Conservation (phyloP, 2,888 invertebrate genomes). For the Ichneumoninae sp. region DNA sequence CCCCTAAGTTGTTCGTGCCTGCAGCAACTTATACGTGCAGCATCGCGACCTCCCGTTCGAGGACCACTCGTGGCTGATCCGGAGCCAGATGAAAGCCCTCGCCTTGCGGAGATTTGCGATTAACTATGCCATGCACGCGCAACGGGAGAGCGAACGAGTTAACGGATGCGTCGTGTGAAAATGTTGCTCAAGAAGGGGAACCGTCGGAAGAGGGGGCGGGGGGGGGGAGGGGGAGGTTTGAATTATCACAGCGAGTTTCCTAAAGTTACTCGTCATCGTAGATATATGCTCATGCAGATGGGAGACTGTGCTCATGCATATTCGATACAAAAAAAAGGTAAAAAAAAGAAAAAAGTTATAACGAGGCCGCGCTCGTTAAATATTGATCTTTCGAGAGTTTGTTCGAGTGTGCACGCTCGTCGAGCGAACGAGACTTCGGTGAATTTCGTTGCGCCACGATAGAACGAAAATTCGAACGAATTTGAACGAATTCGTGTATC, state of each 20-base stretch:
- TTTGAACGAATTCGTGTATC: slow-evolving; percentile 1
- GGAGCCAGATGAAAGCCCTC: slow-evolving; percentile 15
- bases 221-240: neutral
- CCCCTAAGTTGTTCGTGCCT: slow-evolving; percentile 17
- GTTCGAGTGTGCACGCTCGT: slow-evolving; percentile 17
- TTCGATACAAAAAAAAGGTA: neutral
- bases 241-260: slow-evolving; percentile 13
- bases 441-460: slow-evolving; percentile 17
- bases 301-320: neutral
- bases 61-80: slow-evolving; percentile 35
- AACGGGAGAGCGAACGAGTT: slow-evolving; percentile 57
- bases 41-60: slow-evolving; percentile 28
- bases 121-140: slow-evolving; percentile 64
- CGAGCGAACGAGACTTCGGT: slow-evolving; percentile 37
- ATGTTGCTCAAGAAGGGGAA: neutral
- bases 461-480: slow-evolving; percentile 5
- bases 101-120: slow-evolving; percentile 57
- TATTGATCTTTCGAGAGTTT: slow-evolving; percentile 42
- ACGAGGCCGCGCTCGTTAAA: slow-evolving; percentile 37
- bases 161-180: slow-evolving; percentile 50
- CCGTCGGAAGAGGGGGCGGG: too few relatives aligned
- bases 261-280: neutral
- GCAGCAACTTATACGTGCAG: slow-evolving; percentile 12
- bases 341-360: slow-evolving; percentile 30
- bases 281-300: neutral